A percentile compares a stretch with the other conserved stretches of the same genome.
phyloP scores from a whole-genome alignment of 2,113 vertebrate genomes.

The Dermatemys mawii region DNA sequence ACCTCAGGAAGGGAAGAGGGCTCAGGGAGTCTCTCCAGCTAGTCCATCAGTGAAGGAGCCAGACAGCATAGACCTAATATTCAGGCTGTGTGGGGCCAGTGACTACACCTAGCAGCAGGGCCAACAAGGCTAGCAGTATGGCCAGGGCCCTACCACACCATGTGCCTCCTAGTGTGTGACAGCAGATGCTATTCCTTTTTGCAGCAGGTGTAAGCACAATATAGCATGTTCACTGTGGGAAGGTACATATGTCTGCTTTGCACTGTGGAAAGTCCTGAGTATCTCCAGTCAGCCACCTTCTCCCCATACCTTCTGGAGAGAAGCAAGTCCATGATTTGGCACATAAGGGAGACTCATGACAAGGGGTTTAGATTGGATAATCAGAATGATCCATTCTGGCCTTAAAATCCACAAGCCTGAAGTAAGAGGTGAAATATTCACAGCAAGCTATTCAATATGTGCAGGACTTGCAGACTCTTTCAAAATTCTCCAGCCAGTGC shows the following conservation, averaged over 20 bases:
- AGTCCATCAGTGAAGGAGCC: neutral
- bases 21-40: neutral
- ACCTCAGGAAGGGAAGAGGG: neutral
- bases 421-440: neutral
- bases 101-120: neutral
- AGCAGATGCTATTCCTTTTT: neutral
- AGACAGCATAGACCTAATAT: neutral
- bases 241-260: neutral
- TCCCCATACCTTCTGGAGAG: neutral
- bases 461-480: neutral
- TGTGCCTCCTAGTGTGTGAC: neutral
- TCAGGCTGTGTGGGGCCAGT: neutral
- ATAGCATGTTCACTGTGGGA: neutral
- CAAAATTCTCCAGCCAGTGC: neutral
- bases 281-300: neutral
- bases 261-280: neutral
- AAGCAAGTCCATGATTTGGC: neutral
- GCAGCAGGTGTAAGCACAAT: rapidly evolving
- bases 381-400: neutral
- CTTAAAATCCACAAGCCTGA: neutral
- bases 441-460: neutral
- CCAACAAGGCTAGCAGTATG: neutral
- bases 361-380: neutral
- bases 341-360: neutral
- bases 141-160: neutral